These are phyloP conservation scores for Drosophila murphyi DNA, from an alignment of 1,140 invertebrate genomes.

Conservation along the genomic window DNA sequence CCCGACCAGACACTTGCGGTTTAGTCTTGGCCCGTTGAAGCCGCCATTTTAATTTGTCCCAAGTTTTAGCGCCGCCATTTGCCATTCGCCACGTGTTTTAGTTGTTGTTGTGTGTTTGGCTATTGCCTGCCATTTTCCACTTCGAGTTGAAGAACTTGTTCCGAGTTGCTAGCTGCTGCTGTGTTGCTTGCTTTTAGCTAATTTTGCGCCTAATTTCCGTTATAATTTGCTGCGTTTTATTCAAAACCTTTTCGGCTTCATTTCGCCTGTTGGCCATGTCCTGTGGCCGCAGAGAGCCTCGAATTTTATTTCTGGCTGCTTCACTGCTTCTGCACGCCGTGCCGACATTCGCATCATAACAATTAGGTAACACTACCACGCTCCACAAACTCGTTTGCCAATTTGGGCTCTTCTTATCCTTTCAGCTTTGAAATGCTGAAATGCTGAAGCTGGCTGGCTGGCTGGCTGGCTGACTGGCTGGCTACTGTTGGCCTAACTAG, in stretches of 20 bases:
- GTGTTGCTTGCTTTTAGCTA: slow-evolving; percentile 33
- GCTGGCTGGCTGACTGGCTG: slow-evolving; percentile 21
- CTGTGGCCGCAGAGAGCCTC: slow-evolving; percentile 13
- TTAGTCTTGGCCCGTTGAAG: slow-evolving; percentile 27
- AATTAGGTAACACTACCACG: slow-evolving; percentile 35
- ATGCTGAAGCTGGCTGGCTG: slow-evolving; percentile 24
- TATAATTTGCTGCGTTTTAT: slow-evolving; percentile 72
- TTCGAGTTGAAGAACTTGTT: slow-evolving; percentile 46
- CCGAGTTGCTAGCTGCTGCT: slow-evolving; percentile 25
- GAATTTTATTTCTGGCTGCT: slow-evolving; percentile 29
- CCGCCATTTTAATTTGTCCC: slow-evolving; percentile 70
- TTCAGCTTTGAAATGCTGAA: slow-evolving; percentile 29
- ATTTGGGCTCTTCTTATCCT: slow-evolving; percentile 27
- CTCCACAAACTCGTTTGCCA: not conserved
- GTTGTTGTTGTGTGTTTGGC: slow-evolving; percentile 18
- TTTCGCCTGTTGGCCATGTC: slow-evolving; percentile 42
- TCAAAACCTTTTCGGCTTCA: slow-evolving; percentile 67
- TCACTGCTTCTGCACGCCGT: not conserved
- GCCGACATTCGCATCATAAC: slow-evolving; percentile 50
- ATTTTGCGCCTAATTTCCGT: slow-evolving; percentile 76
- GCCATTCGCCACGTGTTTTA: slow-evolving; percentile 41
- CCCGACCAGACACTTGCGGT: slow-evolving; percentile 62
- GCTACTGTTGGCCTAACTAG: slow-evolving; percentile 17
- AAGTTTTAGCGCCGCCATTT: slow-evolving; percentile 54
- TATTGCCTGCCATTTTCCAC: slow-evolving; percentile 29